Conservation (phyloP, 2,113 vertebrate species). For the Motacilla alba region DNA sequence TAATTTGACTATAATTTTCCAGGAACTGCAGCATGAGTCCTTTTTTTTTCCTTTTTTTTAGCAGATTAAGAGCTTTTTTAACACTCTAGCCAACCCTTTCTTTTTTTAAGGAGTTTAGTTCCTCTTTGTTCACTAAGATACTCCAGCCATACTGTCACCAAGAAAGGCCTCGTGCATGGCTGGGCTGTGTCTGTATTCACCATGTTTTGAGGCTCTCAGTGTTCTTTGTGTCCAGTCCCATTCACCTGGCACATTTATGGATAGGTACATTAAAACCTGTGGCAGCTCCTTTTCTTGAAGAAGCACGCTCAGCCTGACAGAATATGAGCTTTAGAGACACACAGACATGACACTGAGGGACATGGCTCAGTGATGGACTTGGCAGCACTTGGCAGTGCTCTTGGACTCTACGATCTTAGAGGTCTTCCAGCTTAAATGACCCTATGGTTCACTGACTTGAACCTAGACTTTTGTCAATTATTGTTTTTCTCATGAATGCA, state of each 20-base stretch:
- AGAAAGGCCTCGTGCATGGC: neutral
- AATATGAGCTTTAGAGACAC: neutral
- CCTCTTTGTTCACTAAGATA: neutral
- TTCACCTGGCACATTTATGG: neutral
- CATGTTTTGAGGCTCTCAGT: fast-evolving
- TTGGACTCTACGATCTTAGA: neutral
- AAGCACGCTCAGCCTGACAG: neutral
- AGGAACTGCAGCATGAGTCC: neutral
- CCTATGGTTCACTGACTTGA: neutral
- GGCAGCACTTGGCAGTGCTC: neutral
- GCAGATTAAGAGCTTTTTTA: neutral
- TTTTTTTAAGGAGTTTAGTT: neutral
- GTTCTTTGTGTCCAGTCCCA: neutral
- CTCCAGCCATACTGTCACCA: neutral
- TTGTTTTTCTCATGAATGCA: neutral
- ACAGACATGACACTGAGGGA: neutral
- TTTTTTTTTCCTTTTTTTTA: neutral
- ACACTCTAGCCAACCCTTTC: neutral
- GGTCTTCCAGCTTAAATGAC: neutral
- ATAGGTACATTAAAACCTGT: neutral
- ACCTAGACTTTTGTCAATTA: neutral
- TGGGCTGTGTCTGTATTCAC: neutral
- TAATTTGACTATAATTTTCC: neutral
- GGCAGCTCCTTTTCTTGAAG: neutral
- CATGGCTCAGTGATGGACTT: neutral